Evolutionary conservation across 2,113 vertebrate genomes (phyloP), one percentile per base, ranked within the genome.

Genomic region (Grammomys surdaster): DNA sequence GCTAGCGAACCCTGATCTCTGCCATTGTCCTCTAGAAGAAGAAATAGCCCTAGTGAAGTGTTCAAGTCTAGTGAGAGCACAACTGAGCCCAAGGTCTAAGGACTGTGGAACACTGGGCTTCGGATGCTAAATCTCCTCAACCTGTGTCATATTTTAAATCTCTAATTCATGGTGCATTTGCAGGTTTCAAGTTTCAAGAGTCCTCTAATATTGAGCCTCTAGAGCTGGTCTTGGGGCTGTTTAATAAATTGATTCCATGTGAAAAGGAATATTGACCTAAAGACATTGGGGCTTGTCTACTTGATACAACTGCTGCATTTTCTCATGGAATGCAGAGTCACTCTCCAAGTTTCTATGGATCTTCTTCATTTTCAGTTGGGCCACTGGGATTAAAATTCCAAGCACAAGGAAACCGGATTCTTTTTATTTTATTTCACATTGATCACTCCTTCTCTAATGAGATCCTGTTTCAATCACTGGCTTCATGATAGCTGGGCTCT

Each of bases 71-170:
- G 16, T 40, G 43, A 89, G 36, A 43, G 85, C 0, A 20, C 63
- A 94, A 48, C 75, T 89, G 67, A 93, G 87, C 40, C 46, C 89
- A 76, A 58, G 51, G 28, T 75, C 54, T 97, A 85, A 96, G 78
- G 77, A 93, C 84, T 86, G 36, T 22, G 65, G 43, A 40, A 22
- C 13, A 10, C 43, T 78, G 84, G 40, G 24, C 24, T 91, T 65
- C 43, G 36, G 77, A 72, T 69, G 20, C 67, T 60, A 87, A 94
- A 78, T 85, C 51, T 65, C 65, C 67, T 58, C 48, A 51, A 51
- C 14, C 31, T 69, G 70, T 77, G 96, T n/a, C 75, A 26, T 43
- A 76, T 88, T 95, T 93, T 78, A 80, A 89, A 46, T 54, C 77
- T 60, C 22, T 75, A 36, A 78, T 58, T 58, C 72, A 88, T 40